Base-by-base conservation (phyloP, 2,888 invertebrate species). In the Nysson spinosus region DNA sequence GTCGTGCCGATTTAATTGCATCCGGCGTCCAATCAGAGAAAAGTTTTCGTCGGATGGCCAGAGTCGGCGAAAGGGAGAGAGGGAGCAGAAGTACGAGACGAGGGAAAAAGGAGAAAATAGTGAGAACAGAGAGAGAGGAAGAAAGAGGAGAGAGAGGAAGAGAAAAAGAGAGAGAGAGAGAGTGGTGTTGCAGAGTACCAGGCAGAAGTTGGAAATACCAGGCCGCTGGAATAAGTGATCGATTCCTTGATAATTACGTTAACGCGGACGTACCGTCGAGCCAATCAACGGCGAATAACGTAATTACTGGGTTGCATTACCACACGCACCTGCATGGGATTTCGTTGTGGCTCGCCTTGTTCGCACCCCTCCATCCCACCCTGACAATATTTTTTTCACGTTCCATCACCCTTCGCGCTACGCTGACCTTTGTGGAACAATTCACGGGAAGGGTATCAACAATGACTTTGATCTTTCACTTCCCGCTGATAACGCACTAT, bases 221-320 rank as follows among this genome's bases (percentile, higher is more conserved):
- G 49, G 43, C 22, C 34, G 49, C 3, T 42, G 55, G 67, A 71
- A 76, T 71, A 74, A 75, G 72, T 77, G 75, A 77, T 78, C 71
- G 78, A 78, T 78, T 75, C 68, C 60, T 73, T 67, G 79, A 73
- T 78, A 79, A 78, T 78, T 71, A 64, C 68, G 71, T 78, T 75
- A 78, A 71, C 77, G 70, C 69, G 76, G 43, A 56, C 66, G 65
- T 55, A 52, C 62, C 58, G 55, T 32, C 56, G 63, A 35, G 52
- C 67, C 77, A 75, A 79, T 78, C 79, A 69, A 68, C 73, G 69
- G 68, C 62, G 79, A 72, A 70, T 78, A 73, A 77, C 64, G 69
- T 72, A 79, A 78, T 78, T 78, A 79, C 57, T 50, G 55, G 62
- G 66, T 68, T 73, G 77, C 73, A 74, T 75, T 77, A 77, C 65